A percentile compares a stretch with the other conserved stretches of the same genome.
These are phyloP conservation scores for Styela plicata DNA, from an alignment of 23 tunicate species.

Conservation along the genomic window DNA sequence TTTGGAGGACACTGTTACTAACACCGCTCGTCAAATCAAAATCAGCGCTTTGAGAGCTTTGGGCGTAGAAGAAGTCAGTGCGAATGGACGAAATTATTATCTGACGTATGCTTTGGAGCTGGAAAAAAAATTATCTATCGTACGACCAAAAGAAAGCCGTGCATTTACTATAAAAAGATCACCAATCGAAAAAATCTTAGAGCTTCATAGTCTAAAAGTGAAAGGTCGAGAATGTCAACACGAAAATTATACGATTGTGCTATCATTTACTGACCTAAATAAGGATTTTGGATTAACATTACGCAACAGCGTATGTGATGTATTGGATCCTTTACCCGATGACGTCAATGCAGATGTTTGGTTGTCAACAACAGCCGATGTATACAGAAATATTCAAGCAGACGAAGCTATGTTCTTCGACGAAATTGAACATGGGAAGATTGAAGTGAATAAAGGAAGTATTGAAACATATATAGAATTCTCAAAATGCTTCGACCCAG, in stretches of 20 bases:
- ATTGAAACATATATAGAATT: background rate
- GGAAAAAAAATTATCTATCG: background rate
- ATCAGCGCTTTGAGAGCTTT: conserved; percentile 22
- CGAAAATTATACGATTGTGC: background rate
- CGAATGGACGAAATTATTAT: conserved; percentile 52
- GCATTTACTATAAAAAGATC: background rate
- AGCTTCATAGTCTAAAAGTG: background rate
- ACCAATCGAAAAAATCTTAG: background rate
- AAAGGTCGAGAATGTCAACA: conserved; percentile 8
- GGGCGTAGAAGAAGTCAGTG: conserved; percentile 9
- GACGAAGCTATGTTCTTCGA: background rate
- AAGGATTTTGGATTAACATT: background rate
- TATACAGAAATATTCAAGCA: background rate
- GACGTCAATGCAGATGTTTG: background rate
- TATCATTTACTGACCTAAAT: background rate
- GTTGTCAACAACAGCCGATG: background rate
- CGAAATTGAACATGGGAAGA: background rate
- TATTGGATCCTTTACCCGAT: background rate
- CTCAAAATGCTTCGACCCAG: background rate
- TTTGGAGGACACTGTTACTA: background rate
- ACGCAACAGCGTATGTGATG: conserved; percentile 23
- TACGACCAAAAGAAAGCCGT: background rate
- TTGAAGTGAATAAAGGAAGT: background rate
- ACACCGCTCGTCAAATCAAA: background rate
- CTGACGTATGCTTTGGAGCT: conserved; percentile 30